Evolutionary conservation across 2,113 vertebrate genomes (phyloP).

Genomic region (Pygoscelis adeliae): DNA sequence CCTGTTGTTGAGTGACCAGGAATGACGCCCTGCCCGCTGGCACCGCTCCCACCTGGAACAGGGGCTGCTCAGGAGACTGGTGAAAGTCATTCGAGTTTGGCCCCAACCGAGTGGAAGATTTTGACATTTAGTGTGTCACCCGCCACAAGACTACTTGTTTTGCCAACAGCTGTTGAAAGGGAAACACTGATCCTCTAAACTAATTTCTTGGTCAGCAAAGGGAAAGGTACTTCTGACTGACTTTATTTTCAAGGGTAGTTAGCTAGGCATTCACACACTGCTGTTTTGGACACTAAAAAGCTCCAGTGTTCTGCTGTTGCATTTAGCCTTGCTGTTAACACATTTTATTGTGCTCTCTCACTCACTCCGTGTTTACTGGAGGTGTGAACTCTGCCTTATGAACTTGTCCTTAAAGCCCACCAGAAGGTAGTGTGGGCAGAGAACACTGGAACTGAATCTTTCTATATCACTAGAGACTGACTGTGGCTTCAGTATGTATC

Average conservation of each 20-base stretch:
- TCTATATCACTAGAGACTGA: not conserved
- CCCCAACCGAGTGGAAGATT: not conserved
- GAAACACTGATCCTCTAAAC: not conserved
- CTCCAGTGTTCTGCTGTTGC: not conserved
- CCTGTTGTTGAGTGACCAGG: not conserved
- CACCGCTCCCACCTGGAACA: not conserved
- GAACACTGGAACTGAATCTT: not conserved
- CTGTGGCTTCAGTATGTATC: not conserved
- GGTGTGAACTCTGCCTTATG: not conserved
- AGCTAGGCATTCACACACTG: not conserved
- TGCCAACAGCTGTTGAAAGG: not conserved
- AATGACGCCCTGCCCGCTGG: fast-evolving
- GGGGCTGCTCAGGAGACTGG: not conserved
- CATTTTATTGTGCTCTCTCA: not conserved
- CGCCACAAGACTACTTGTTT: not conserved
- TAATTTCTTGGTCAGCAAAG: not conserved
- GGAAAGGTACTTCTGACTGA: not conserved
- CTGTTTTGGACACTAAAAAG: not conserved
- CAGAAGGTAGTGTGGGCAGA: not conserved
- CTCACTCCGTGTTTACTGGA: not conserved
- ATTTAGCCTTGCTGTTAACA: not conserved
- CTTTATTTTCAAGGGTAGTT: not conserved
- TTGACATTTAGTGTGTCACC: not conserved
- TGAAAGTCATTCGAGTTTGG: not conserved
- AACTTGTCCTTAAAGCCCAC: not conserved